Evolutionary conservation across 30 jellyfish, hydroid and myxozoan genomes (phyloP).

Genomic region (Hydractinia echinata): DNA sequence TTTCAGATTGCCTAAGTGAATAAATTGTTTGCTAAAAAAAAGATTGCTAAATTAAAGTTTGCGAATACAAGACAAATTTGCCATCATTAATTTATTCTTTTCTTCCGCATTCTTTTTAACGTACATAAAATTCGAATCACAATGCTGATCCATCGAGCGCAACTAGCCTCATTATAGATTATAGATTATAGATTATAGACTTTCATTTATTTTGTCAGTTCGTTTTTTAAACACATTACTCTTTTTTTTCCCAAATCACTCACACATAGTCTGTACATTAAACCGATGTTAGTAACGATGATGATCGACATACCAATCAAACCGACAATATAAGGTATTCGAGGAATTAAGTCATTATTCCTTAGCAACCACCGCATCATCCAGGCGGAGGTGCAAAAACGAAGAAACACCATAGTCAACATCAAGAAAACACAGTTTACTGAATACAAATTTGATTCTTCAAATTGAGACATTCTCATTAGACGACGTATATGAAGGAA

Average conservation of each 20-base stretch:
- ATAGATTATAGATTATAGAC: too few species aligned
- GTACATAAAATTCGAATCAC: too few species aligned
- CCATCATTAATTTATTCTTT: too few species aligned
- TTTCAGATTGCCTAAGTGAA: too few species aligned
- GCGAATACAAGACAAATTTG: too few species aligned
- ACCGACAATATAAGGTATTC: slow-evolving; percentile 21
- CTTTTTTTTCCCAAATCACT: background rate
- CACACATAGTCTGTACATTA: slow-evolving; percentile 27
- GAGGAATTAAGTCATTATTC: slow-evolving; percentile 12
- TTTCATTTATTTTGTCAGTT: too few species aligned
- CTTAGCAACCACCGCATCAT: slow-evolving; percentile 43
- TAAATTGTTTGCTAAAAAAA: too few species aligned
- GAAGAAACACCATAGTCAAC: slow-evolving; percentile 32
- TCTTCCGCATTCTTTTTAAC: too few species aligned
- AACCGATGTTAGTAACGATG: slow-evolving; percentile 22
- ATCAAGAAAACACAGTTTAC: slow-evolving; percentile 21
- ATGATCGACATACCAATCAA: slow-evolving; percentile 20
- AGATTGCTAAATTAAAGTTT: too few species aligned
- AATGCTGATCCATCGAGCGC: too few species aligned
- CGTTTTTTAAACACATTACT: too few species aligned
- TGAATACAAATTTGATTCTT: background rate
- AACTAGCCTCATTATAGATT: too few species aligned
- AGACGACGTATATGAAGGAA: slow-evolving; percentile 38
- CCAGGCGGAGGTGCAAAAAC: slow-evolving; percentile 49
- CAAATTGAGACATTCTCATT: slow-evolving; percentile 19